Conservation (phyloP, 2,888 invertebrate species). For the Microctonus aethiopoides region DNA sequence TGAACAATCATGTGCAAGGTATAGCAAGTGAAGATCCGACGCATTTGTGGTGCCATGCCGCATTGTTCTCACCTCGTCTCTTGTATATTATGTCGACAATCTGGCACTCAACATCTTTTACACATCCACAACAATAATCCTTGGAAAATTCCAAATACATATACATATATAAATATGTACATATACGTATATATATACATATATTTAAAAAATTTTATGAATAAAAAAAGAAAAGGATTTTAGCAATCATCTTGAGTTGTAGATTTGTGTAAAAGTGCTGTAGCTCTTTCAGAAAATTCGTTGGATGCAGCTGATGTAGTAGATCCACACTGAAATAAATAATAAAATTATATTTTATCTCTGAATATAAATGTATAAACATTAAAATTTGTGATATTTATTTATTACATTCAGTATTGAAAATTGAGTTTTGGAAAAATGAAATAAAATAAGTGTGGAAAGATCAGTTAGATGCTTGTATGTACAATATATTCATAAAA, state of each 20-base stretch:
- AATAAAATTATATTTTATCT: conserved; percentile 5
- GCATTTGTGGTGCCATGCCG: neutral
- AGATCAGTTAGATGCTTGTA: conserved; percentile 11
- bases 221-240: conserved; percentile 34
- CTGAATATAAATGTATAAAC: neutral
- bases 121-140: neutral
- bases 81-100: neutral
- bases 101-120: neutral
- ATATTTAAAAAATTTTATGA: neutral
- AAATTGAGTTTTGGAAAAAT: no score
- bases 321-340: conserved; percentile 53
- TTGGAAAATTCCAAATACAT: neutral
- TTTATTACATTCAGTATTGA: no score
- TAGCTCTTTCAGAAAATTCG: conserved; percentile 58
- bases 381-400: no score
- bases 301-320: conserved; percentile 50
- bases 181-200: neutral
- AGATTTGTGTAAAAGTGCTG: conserved; percentile 57
- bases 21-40: neutral
- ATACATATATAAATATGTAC: neutral
- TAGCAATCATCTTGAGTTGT: conserved; percentile 61
- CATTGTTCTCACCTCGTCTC: neutral
- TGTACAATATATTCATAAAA: conserved; percentile 24
- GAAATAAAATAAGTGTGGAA: neutral
- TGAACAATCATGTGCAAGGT: neutral